A percentile compares a stretch with the other conserved stretches of the same genome.
Evolutionary conservation across 2,888 invertebrate species (phyloP).

Genomic region (Melieria omissa): DNA sequence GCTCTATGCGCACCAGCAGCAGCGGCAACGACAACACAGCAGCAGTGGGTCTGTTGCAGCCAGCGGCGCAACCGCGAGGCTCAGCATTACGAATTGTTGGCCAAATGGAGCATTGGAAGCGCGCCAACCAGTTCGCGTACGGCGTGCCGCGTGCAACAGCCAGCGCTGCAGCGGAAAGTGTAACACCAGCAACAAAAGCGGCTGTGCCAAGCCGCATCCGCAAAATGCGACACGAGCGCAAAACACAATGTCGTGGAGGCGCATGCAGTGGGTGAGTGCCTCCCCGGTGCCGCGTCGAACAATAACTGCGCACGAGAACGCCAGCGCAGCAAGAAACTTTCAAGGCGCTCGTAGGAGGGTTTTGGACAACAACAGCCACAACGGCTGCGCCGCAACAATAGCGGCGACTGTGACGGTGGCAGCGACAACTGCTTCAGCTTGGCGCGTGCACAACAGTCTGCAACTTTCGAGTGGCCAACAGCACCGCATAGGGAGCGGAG

Average conservation of each 20-base stretch:
- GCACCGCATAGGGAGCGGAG: not conserved
- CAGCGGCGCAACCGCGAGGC: conserved; percentile 21
- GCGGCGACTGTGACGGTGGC: conserved; percentile 11
- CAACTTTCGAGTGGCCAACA: conserved; percentile 36
- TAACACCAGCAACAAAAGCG: not conserved
- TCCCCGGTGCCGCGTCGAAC: no score
- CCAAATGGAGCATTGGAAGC: conserved; percentile 19
- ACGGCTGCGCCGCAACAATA: not conserved
- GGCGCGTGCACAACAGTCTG: conserved; percentile 53
- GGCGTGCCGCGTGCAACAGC: not conserved
- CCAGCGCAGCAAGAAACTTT: no score
- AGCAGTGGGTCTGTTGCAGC: conserved; percentile 9
- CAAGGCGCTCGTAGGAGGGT: no score
- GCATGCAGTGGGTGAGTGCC: no score
- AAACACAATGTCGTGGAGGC: not conserved
- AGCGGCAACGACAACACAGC: conserved; percentile 5
- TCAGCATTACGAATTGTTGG: conserved; percentile 13
- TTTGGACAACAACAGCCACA: not conserved
- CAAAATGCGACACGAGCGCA: not conserved
- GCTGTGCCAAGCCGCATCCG: not conserved
- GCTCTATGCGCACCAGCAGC: not conserved
- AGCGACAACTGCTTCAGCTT: conserved; percentile 17
- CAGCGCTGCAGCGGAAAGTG: not conserved
- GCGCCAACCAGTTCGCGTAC: no score
- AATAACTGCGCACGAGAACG: not conserved